Conservation (phyloP, 2,113 vertebrate genomes). For the Genyomyrus donnyi region DNA sequence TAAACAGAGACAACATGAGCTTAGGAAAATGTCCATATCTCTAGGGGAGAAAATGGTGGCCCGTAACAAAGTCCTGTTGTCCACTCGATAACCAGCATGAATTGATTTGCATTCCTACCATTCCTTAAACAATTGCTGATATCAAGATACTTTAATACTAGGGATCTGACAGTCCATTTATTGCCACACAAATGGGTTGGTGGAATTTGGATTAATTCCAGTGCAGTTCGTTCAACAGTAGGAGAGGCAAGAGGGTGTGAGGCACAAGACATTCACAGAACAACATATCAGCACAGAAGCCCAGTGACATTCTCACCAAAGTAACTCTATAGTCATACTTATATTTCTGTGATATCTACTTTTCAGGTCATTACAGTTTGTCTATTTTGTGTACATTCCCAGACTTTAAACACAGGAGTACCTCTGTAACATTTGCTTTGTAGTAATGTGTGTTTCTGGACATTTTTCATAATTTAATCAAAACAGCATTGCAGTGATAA, state of each 20-base stretch:
- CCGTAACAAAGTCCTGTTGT: background rate
- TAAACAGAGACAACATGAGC: background rate
- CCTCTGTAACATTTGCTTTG: background rate
- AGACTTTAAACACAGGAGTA: background rate
- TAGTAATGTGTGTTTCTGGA: background rate
- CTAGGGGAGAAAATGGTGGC: background rate
- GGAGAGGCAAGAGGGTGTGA: background rate
- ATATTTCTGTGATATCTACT: background rate
- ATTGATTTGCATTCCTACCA: background rate
- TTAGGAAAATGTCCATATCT: background rate
- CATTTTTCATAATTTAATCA: background rate
- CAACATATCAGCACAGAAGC: background rate
- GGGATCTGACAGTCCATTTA: background rate
- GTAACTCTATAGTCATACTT: background rate
- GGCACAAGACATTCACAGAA: background rate
- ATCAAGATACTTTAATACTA: background rate
- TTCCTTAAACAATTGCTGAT: background rate
- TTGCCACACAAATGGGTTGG: background rate
- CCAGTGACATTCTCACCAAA: background rate
- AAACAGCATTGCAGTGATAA: background rate
- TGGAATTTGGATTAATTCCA: background rate
- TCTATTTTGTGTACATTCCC: background rate
- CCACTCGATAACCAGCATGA: background rate
- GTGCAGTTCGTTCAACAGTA: background rate
- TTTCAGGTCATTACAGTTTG: background rate